Conservation (phyloP, 2,113 vertebrate genomes). For the pig (Sus scrofa) region T2T-Sscrofa CM000815.6:122803501-122804000, state of each 20-base stretch:
- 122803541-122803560: background rate
- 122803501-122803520: background rate
- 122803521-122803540: background rate
- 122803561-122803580: background rate
- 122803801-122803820: background rate
- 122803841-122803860: conserved; percentile 27
- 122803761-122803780: background rate
- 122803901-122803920: conserved; percentile 48
- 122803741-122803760: background rate
- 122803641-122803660: background rate
- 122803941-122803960: conserved; percentile 58
- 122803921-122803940: background rate
- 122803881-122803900: background rate
- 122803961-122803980: background rate
- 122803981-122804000: background rate
- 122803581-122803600: background rate
- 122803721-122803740: conserved; percentile 28
- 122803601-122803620: background rate
- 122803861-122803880: conserved; percentile 27
- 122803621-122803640: background rate
- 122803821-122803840: conserved; percentile 4
- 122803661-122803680: background rate
- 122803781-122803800: conserved; percentile 37
- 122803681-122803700: conserved; percentile 20
- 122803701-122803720: conserved; percentile 51